phyloP scores from a whole-genome alignment of 2,113 vertebrate species.

The Phalacrocorax brasilianus region DNA sequence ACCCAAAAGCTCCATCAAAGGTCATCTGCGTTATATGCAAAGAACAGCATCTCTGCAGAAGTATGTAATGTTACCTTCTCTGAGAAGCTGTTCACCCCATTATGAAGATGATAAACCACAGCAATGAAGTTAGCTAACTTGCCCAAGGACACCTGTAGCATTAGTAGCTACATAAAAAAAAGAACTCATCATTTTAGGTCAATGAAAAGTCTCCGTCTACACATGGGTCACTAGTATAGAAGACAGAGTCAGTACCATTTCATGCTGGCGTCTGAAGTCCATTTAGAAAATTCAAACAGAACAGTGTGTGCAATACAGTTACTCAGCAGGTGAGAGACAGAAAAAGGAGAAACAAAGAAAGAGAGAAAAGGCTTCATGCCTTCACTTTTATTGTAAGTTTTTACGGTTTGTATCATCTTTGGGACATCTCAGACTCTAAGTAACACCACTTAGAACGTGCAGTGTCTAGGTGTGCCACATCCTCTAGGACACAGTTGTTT shows the following conservation, averaged over 20 bases:
- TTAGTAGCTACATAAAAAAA: background rate
- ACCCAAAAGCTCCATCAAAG: background rate
- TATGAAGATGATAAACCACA: background rate
- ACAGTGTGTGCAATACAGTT: background rate
- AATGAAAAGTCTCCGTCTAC: background rate
- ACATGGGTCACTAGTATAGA: background rate
- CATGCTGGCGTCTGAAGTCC: background rate
- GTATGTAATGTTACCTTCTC: background rate
- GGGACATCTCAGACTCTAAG: background rate
- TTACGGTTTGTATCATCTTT: background rate
- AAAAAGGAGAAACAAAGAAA: background rate
- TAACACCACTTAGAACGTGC: background rate
- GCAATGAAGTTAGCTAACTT: background rate
- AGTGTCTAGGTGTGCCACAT: background rate
- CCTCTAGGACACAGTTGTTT: background rate
- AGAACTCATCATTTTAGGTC: background rate
- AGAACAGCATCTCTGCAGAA: background rate
- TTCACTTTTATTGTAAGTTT: constrained; percentile 41
- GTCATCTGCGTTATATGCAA: background rate
- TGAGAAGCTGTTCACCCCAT: background rate
- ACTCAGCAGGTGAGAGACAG: background rate
- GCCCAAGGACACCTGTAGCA: background rate
- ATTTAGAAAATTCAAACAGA: background rate
- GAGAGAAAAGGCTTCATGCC: background rate
- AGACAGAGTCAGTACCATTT: background rate